Conservation (phyloP, 2,888 invertebrate species). For the Torymus tubicola region DNA sequence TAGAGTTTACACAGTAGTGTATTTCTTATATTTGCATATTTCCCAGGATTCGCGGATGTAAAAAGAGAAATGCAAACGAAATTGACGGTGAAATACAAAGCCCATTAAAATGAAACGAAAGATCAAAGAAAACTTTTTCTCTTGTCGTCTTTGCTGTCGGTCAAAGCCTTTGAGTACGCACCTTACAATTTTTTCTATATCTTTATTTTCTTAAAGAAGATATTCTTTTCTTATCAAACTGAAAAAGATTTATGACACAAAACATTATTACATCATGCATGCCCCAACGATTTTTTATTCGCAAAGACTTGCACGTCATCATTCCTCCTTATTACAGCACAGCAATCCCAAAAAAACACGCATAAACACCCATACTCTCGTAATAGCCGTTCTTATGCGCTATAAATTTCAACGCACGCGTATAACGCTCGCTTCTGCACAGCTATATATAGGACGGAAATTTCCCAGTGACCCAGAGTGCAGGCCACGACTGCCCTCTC, state of each 20-base stretch:
- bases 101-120: constrained; percentile 26
- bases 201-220: constrained; percentile 2
- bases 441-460: constrained; percentile 7
- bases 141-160: background rate
- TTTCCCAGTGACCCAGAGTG: constrained; percentile 37
- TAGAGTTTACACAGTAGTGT: background rate
- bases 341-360: no score
- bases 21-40: constrained; percentile 8
- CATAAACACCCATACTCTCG: no score
- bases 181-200: background rate
- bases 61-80: background rate
- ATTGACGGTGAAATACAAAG: constrained; percentile 29
- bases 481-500: background rate
- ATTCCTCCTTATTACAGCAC: no score
- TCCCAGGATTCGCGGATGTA: background rate
- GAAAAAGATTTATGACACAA: no score
- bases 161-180: background rate
- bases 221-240: no score
- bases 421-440: background rate
- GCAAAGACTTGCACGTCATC: no score
- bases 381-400: background rate
- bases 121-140: constrained; percentile 22
- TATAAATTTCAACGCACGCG: background rate
- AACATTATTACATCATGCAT: no score
- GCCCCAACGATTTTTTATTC: no score